phyloP scores from a whole-genome alignment of 2,113 vertebrate species.

The Brienomyrus longianalis region DNA sequence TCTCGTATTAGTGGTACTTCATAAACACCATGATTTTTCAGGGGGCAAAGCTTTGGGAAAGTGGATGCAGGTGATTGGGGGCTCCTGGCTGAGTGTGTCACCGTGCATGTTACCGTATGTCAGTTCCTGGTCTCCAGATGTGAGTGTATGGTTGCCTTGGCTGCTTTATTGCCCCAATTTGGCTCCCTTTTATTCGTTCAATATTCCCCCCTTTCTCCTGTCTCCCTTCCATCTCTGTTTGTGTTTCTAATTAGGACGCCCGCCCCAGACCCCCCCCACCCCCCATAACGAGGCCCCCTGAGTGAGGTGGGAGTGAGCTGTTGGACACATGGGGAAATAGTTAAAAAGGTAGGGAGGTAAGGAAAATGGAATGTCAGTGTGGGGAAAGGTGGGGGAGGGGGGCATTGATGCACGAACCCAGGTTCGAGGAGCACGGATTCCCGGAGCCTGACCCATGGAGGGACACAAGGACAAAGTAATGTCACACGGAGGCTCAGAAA shows the following conservation, averaged over 20 bases:
- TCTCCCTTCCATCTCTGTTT: conserved; percentile 33
- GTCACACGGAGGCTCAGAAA: not conserved
- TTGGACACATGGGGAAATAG: not conserved
- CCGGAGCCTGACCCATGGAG: not conserved
- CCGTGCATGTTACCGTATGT: not conserved
- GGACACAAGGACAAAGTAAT: not conserved
- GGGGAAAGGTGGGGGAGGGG: not conserved
- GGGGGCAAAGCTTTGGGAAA: not conserved
- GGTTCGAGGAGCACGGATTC: not conserved
- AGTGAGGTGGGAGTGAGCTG: conserved; percentile 19
- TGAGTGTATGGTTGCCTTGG: conserved; percentile 42
- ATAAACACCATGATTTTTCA: not conserved
- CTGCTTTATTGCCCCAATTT: conserved; percentile 45
- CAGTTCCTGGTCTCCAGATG: conserved; percentile 37
- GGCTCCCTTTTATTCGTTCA: conserved; percentile 40
- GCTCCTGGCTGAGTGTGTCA: not conserved
- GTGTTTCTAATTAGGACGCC: conserved; percentile 50
- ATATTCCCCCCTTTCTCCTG: not conserved
- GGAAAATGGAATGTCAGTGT: not conserved
- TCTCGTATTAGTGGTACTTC: not conserved
- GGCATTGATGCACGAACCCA: not conserved
- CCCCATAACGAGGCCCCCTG: conserved; percentile 45
- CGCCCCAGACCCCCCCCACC: not conserved
- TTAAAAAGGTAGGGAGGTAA: not conserved
- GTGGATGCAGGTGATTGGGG: not conserved